phyloP scores from a whole-genome alignment of 2,797 vertebrate species.

The Sebastes steindachneri region DNA sequence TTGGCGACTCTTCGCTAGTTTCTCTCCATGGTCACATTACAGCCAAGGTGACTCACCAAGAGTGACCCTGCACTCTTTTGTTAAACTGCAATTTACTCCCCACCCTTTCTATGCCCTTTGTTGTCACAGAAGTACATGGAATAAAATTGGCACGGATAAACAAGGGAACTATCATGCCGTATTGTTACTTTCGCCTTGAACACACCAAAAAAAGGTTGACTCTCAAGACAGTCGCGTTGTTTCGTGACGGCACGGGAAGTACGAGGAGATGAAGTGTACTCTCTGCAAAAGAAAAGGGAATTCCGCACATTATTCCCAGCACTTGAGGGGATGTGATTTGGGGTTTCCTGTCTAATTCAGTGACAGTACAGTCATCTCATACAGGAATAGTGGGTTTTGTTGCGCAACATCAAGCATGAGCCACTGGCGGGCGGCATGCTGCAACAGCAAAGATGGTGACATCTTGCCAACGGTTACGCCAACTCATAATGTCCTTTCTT shows the following conservation, averaged over 20 bases:
- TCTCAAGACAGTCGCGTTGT: constrained; percentile 36
- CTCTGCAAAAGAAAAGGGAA: constrained; percentile 69
- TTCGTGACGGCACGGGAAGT: constrained; percentile 51
- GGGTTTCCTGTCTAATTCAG: constrained; percentile 62
- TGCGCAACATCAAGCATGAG: constrained; percentile 26
- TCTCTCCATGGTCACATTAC: constrained; percentile 14
- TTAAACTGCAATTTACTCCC: constrained; percentile 28
- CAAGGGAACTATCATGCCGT: constrained; percentile 21
- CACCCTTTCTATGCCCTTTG: constrained; percentile 40
- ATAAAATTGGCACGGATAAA: constrained; percentile 43
- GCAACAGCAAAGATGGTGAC: background rate
- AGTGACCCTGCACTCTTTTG: constrained; percentile 39
- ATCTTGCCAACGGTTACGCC: background rate
- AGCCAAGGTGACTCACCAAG: constrained; percentile 31
- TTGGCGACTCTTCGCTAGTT: constrained; percentile 25
- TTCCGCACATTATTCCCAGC: constrained; percentile 74
- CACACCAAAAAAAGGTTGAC: constrained; percentile 51
- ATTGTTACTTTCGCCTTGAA: constrained; percentile 71
- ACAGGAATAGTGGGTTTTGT: constrained; percentile 23
- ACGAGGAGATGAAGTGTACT: constrained; percentile 21
- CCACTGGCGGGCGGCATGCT: background rate
- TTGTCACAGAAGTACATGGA: constrained; percentile 28
- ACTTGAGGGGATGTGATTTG: constrained; percentile 53
- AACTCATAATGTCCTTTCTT: background rate
- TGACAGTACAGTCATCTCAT: constrained; percentile 42